A percentile compares a stretch with the other conserved stretches of the same genome.
Conservation (phyloP, 2,113 vertebrate genomes). For the Sapajus apella region DNA sequence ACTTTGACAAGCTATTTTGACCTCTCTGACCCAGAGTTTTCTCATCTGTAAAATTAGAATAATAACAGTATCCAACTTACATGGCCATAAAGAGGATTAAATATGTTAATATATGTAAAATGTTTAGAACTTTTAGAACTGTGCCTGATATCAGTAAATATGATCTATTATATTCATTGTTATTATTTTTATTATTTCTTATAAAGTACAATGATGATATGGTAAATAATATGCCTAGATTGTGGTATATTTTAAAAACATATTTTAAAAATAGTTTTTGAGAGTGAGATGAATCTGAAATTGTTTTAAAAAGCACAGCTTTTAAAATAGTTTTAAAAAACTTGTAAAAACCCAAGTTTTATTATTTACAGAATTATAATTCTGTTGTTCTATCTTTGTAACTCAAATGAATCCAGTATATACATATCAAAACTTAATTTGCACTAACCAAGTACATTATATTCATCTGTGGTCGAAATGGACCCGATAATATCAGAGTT, state of each 20-base stretch:
- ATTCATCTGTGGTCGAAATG: neutral
- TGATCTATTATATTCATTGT: neutral
- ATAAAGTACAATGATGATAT: neutral
- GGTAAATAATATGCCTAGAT: neutral
- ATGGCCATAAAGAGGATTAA: neutral
- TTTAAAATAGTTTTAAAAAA: neutral
- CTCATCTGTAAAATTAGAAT: conserved; percentile 3
- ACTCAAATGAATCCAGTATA: neutral
- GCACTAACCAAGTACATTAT: neutral
- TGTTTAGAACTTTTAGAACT: conserved; percentile 3
- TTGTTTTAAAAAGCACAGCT: neutral
- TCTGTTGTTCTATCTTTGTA: neutral
- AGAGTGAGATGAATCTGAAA: conserved; percentile 16
- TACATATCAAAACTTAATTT: neutral
- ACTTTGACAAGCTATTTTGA: neutral
- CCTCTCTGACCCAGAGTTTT: neutral
- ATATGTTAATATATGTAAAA: neutral
- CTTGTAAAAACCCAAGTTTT: neutral
- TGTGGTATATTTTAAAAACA: neutral
- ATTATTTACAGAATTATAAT: conserved; percentile 23
- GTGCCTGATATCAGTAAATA: neutral
- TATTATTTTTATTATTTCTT: neutral
- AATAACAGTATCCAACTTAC: neutral
- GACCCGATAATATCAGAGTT: neutral
- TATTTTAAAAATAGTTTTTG: conserved; percentile 6